Conservation (phyloP, 2,113 vertebrate genomes). For the Hoplias malabaricus region DNA sequence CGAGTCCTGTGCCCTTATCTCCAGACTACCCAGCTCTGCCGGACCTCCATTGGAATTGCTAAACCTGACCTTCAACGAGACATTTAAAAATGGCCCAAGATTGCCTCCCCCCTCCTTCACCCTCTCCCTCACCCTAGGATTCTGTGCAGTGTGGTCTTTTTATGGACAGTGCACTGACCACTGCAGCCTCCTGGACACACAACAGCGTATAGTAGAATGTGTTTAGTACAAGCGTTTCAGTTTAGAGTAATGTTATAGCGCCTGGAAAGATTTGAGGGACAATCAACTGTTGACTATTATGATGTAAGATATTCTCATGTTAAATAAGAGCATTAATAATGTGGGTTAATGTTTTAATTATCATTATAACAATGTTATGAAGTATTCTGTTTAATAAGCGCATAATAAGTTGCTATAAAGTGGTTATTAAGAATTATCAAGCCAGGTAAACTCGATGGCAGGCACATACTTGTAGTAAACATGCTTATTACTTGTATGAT, state of each 20-base stretch:
- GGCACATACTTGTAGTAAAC: too few relatives aligned
- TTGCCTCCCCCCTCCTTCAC: slow-evolving; percentile 4
- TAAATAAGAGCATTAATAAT: too few relatives aligned
- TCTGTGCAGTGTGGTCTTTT: background rate
- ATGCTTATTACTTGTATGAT: background rate
- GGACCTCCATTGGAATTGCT: slow-evolving; percentile 53
- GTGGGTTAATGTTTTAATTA: too few relatives aligned
- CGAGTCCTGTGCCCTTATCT: slow-evolving; percentile 47
- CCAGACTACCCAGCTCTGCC: slow-evolving; percentile 11
- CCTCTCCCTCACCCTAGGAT: background rate
- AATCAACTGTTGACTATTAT: too few relatives aligned
- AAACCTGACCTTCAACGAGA: slow-evolving; percentile 59
- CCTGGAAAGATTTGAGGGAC: too few relatives aligned
- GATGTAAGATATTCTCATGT: too few relatives aligned
- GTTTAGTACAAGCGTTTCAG: background rate
- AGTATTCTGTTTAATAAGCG: too few relatives aligned
- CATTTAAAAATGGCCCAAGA: slow-evolving; percentile 57
- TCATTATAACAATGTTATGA: too few relatives aligned
- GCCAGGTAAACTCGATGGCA: too few relatives aligned
- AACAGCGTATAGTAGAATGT: background rate
- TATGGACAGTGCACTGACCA: background rate
- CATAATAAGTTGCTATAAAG: too few relatives aligned
- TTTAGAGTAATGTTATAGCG: too few relatives aligned
- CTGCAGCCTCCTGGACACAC: background rate
- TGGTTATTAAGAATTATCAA: too few relatives aligned